Conservation (phyloP, 2,888 invertebrate species). For the Schizotus pectinicornis region DNA sequence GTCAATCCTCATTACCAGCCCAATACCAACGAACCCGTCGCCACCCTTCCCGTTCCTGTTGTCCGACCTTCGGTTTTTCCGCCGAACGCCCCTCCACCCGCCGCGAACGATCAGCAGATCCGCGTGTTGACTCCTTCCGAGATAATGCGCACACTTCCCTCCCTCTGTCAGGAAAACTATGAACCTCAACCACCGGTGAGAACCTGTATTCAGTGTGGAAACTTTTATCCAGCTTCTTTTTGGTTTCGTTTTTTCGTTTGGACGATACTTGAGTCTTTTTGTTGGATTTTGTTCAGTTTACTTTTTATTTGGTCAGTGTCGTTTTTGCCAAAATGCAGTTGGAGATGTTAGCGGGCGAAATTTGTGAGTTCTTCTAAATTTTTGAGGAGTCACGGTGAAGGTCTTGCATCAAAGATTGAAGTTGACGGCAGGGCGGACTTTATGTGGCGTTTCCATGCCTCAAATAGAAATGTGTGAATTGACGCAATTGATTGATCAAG, state of each 20-base stretch:
- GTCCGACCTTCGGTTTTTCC: slow-evolving; percentile 61
- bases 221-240: slow-evolving; percentile 37
- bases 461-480: no score
- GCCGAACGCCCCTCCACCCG: slow-evolving; percentile 34
- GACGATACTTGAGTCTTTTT: slow-evolving; percentile 28
- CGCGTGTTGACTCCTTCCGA: slow-evolving; percentile 88
- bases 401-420: no score
- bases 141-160: slow-evolving; percentile 90
- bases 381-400: no score
- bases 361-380: background rate
- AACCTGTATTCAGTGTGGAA: slow-evolving; percentile 44
- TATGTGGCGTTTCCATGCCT: no score
- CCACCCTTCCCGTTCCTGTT: slow-evolving; percentile 59
- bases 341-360: slow-evolving; percentile 2
- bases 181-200: slow-evolving; percentile 64
- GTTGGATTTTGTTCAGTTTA: slow-evolving; percentile 16
- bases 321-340: slow-evolving; percentile 21
- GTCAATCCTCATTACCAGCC: slow-evolving; percentile 65
- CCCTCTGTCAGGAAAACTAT: slow-evolving; percentile 76
- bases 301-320: slow-evolving; percentile 22
- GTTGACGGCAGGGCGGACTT: no score
- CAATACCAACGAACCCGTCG: slow-evolving; percentile 36
- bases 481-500: no score
- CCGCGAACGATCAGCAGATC: slow-evolving; percentile 77
- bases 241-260: slow-evolving; percentile 39